Evolutionary conservation across 2,888 invertebrate genomes (phyloP).

Genomic region (Pheosia gnoma): DNA sequence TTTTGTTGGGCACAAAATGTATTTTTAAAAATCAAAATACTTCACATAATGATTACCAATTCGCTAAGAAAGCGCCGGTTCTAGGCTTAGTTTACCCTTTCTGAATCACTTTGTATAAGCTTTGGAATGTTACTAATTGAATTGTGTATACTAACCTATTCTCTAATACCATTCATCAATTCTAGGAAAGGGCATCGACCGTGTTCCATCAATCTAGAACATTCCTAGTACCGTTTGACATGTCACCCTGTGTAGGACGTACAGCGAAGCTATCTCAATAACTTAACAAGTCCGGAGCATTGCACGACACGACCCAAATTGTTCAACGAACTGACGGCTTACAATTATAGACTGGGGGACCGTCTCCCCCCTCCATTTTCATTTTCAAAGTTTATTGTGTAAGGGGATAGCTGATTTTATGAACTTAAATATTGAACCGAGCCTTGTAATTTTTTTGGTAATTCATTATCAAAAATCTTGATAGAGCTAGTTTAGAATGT

Average conservation of each 20-base stretch:
- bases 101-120: too few species aligned
- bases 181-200: background rate
- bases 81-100: too few species aligned
- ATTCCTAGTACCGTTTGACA: background rate
- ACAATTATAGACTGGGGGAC: slow-evolving; percentile 1
- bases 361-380: background rate
- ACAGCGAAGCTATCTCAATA: background rate
- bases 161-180: too few species aligned
- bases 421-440: background rate
- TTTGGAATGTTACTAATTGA: too few species aligned
- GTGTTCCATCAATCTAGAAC: background rate
- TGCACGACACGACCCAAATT: slow-evolving; percentile 3
- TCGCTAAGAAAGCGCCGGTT: too few species aligned
- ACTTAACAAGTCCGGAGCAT: background rate
- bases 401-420: background rate
- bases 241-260: background rate
- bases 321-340: background rate
- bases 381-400: background rate
- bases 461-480: too few species aligned
- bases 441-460: background rate
- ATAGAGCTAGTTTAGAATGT: too few species aligned
- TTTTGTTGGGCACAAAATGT: too few species aligned
- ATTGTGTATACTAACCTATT: too few species aligned
- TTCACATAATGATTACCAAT: too few species aligned
- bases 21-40: too few species aligned